Evolutionary conservation across 1,140 invertebrate species (phyloP), one percentile per base, ranked within the genome.

Genomic region (Sycobia sp.): DNA sequence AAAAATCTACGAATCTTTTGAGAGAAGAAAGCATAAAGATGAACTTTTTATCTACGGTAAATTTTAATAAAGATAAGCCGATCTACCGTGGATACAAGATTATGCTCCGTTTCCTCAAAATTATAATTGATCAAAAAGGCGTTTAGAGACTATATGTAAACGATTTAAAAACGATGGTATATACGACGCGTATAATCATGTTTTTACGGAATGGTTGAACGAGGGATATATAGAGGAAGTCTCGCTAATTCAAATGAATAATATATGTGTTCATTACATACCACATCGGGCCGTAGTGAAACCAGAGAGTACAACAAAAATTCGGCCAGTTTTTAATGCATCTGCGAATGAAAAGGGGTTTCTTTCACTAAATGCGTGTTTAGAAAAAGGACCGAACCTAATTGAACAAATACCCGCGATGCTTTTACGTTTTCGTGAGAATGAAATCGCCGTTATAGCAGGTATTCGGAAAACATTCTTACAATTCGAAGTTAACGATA

Each of bases 201-300:
- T 80, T 32, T 74, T 81, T 32, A 47, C 50, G 0, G 65, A 70
- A 20, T 77, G 74, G 75, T 2, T 66, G 4, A 38, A 64, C 1
- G 60, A 75, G 27, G 70, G 65, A 51, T 65, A 79, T 29, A 70
- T 74, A 8, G 69, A 78, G 57, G 54, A 57, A 38, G 69, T 73
- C 23, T 65, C 72, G 20, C 60, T 66, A 38, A 51, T 64, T 38
- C 59, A 71, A 29, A 46, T 61, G 9, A 32, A 27, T 23, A 34
- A 44, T 18, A 36, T 3, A 10, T 57, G 4, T 4, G 11, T 38
- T 20, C 71, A 74, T 64, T 78, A 70, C 64, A 62, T 79, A 53
- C 72, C 77, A 46, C 75, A 78, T 69, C 61, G 71, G 3, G 67
- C 69, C 9, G 74, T 77, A 8, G 46, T 74, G 11, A 76, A 76